Conservation (phyloP, 2,797 vertebrate genomes). For the Silurus aristotelis region DNA sequence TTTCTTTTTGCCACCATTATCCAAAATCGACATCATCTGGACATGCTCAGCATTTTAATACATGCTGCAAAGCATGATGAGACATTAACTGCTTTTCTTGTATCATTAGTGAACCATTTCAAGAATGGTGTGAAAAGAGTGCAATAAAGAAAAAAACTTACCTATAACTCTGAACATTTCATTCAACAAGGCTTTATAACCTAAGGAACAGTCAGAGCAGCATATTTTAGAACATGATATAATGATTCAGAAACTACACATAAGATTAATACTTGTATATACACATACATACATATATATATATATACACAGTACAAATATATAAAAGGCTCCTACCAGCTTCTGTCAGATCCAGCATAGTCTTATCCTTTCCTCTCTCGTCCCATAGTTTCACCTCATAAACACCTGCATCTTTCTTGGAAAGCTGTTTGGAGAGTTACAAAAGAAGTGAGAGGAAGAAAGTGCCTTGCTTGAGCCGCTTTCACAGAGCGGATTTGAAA, state of each 20-base stretch:
- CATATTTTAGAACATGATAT: no score
- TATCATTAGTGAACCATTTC: background rate
- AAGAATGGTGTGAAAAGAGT: background rate
- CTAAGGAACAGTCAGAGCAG: constrained; percentile 63
- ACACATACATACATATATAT: background rate
- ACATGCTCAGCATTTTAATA: background rate
- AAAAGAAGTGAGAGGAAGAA: constrained; percentile 17
- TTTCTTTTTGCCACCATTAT: background rate
- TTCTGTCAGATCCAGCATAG: constrained; percentile 83
- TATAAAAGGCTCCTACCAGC: constrained; percentile 72
- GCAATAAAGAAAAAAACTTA: constrained; percentile 68
- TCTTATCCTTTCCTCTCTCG: constrained; percentile 90
- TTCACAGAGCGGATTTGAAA: constrained; percentile 3
- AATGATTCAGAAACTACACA: no score
- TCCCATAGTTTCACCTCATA: constrained; percentile 90
- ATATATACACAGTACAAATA: background rate
- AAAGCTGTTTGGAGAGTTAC: constrained; percentile 76
- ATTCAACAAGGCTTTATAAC: constrained; percentile 90
- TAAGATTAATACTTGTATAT: background rate
- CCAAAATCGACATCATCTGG: background rate
- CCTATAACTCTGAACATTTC: constrained; percentile 95
- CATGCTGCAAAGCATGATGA: background rate
- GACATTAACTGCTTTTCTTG: background rate
- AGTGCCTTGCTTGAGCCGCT: background rate
- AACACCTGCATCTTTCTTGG: constrained; percentile 86